Evolutionary conservation across 2,888 invertebrate species (phyloP), one percentile per base, ranked within the genome.

Genomic region (Smittia sp.): DNA sequence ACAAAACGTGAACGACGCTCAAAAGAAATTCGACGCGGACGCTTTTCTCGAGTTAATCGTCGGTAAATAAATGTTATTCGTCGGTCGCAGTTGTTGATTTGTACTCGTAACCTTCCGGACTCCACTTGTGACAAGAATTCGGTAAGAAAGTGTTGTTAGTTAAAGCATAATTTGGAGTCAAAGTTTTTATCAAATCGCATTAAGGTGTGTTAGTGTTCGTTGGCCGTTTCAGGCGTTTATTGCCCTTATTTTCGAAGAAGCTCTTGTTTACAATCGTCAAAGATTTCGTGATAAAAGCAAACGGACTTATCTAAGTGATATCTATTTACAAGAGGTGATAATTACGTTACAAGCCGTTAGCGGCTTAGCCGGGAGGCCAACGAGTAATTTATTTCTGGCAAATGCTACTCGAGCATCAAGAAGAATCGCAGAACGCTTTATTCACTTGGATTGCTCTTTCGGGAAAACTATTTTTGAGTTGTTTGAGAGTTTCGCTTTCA

Each of bases 131-230:
- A 32, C 9, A 32, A 3, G 9, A 32, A 32, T 32, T 32, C 32
- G 32, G 32, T 32, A 32, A 32, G 32, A 32, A 32, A 32, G 32
- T 6, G 32, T 32, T 32, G 32, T 32, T 32, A 32, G 32, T 32
- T 32, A 9, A 32, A 9, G 9, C 32, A 32, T 32, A 32, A 32
- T 32, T 32, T 6, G 32, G 9, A 32, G 46, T 46, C 11, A 15
- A 46, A 46, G 46, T 46, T 46, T 46, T 15, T 15, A 46, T 15
- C 46, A 46, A 6, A 46, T 3, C 6, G 2, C n/a, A 11, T 46
- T 46, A 46, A 46, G 46, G 46, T 46, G 46, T 46, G 46, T 15
- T 46, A 46, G 46, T 46, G 15, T 46, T 46, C n/a, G 46, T 32
- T 46, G n/a, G 46, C 46, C 46, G 15, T 46, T 46, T 46, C n/a